Evolutionary conservation across 2,888 invertebrate species (phyloP).

Genomic region (Drosophila pegasa): DNA sequence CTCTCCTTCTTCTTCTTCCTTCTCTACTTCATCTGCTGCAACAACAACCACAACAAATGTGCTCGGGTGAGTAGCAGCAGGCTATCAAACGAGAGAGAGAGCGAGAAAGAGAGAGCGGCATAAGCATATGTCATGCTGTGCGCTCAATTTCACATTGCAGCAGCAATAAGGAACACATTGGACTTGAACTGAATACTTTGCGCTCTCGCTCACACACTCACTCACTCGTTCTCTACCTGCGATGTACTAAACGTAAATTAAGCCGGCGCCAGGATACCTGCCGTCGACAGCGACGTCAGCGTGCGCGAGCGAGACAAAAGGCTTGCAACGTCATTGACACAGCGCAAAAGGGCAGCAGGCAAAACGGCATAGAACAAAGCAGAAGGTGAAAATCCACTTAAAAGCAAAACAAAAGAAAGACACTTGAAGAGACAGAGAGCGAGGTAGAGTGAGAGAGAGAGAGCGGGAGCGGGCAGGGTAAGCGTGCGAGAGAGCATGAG

Average conservation of each 20-base stretch:
- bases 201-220: slow-evolving; percentile 10
- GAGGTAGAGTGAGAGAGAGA: slow-evolving; percentile 4
- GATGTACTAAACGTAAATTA: slow-evolving; percentile 67
- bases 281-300: slow-evolving; percentile 46
- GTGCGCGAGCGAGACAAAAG: slow-evolving; percentile 58
- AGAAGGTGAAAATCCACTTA: slow-evolving; percentile 78
- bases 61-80: slow-evolving; percentile 61
- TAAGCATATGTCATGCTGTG: slow-evolving; percentile 57
- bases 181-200: slow-evolving; percentile 66
- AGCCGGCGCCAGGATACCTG: slow-evolving; percentile 82
- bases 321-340: slow-evolving; percentile 76
- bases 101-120: slow-evolving; percentile 25
- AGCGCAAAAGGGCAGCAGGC: slow-evolving; percentile 50
- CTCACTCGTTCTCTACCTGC: slow-evolving; percentile 44
- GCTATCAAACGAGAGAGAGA: slow-evolving; percentile 15
- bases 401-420: slow-evolving; percentile 53
- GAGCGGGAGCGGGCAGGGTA: too few species aligned
- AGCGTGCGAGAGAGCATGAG: slow-evolving; percentile 9
- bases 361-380: slow-evolving; percentile 61
- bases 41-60: slow-evolving; percentile 48
- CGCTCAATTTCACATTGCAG: slow-evolving; percentile 60
- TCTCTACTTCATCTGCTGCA: slow-evolving; percentile 25
- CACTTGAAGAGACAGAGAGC: slow-evolving; percentile 6
- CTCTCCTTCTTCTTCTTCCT: slow-evolving; percentile 3
- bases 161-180: slow-evolving; percentile 62